Evolutionary conservation across 2,888 invertebrate species (phyloP).

Genomic region (Patella pellucida): DNA sequence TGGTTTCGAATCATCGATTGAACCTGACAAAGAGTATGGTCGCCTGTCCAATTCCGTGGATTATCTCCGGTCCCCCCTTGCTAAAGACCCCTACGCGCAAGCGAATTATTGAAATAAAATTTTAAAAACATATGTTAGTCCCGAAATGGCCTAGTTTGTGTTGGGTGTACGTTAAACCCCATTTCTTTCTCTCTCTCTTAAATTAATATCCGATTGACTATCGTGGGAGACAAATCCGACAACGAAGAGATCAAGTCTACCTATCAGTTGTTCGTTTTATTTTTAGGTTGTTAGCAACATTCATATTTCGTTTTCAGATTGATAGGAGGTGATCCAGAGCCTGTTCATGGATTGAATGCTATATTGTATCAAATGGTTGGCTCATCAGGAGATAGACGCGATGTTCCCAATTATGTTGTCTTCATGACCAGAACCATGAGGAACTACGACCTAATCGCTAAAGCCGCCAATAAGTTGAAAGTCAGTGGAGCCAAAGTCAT

Average conservation of each 20-base stretch:
- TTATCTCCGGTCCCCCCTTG: no score
- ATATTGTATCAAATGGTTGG: conserved; percentile 49
- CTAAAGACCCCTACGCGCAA: no score
- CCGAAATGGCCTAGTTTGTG: no score
- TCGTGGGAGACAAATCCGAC: not conserved
- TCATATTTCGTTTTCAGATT: conserved; percentile 36
- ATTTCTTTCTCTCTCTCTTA: no score
- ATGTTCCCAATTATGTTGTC: conserved; percentile 55
- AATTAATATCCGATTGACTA: no score
- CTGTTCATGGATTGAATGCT: conserved; percentile 50
- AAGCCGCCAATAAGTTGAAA: conserved; percentile 54
- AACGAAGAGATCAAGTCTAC: not conserved
- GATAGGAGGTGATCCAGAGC: conserved; percentile 52
- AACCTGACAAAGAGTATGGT: no score
- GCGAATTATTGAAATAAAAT: no score
- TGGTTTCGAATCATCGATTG: no score
- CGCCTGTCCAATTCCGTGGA: no score
- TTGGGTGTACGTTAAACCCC: no score
- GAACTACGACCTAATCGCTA: conserved; percentile 37
- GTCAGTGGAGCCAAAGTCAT: conserved; percentile 51
- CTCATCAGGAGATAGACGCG: conserved; percentile 39
- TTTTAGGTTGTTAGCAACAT: not conserved
- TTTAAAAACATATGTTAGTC: no score
- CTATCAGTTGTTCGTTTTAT: no score
- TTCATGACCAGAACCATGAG: conserved; percentile 56